phyloP scores from a whole-genome alignment of 2,888 invertebrate genomes.

The Ennomos erosarius region DNA sequence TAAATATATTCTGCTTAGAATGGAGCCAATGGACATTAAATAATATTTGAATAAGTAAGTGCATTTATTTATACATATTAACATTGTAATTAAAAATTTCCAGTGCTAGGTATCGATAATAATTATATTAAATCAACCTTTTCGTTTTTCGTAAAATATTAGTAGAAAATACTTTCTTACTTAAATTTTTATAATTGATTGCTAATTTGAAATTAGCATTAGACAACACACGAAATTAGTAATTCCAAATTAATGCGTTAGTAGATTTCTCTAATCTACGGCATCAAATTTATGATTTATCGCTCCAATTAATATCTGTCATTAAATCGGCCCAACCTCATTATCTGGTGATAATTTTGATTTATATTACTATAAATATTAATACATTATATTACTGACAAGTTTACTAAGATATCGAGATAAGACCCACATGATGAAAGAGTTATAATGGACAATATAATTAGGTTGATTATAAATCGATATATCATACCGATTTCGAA shows the following conservation, averaged over 20 bases:
- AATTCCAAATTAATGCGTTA: slow-evolving; percentile 1
- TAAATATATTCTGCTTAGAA: no score
- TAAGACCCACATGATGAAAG: slow-evolving; percentile 1
- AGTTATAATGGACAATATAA: slow-evolving; percentile 7
- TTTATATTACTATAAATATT: slow-evolving; percentile 56
- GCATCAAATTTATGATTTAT: slow-evolving; percentile 7
- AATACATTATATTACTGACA: slow-evolving; percentile 19
- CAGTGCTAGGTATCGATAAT: no score
- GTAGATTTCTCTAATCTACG: slow-evolving; percentile 1
- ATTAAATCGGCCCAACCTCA: slow-evolving; percentile 39
- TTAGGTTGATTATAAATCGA: slow-evolving; percentile 14
- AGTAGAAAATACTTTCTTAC: no score
- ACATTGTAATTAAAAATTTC: no score
- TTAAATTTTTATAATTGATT: no score
- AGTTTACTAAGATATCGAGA: slow-evolving; percentile 11
- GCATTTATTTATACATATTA: not conserved
- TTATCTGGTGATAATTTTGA: slow-evolving; percentile 66
- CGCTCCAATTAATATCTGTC: slow-evolving; percentile 62
- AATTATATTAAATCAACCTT: no score
- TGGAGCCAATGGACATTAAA: no score
- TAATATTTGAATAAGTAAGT: not conserved
- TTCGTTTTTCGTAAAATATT: no score
- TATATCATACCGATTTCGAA: slow-evolving; percentile 8
- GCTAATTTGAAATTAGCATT: not conserved
- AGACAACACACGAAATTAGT: no score